phyloP scores from a whole-genome alignment of 2,888 invertebrate species.

The Eupithecia vulgata region DNA sequence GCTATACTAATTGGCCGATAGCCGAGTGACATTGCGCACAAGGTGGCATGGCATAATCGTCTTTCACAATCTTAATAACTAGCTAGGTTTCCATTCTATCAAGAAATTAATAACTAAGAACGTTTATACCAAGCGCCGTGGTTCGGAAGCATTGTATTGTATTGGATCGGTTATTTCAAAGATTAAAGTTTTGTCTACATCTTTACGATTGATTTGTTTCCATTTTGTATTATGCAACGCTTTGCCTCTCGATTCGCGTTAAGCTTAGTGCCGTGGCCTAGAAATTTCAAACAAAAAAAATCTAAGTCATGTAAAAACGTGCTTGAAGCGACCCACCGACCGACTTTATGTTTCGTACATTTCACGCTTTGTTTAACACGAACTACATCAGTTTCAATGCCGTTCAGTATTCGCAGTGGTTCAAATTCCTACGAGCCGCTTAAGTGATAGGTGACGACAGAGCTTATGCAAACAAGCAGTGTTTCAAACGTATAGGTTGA shows the following conservation, averaged over 20 bases:
- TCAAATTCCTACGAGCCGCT: slow-evolving; percentile 63
- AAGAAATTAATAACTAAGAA: slow-evolving; percentile 44
- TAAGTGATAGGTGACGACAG: slow-evolving; percentile 77
- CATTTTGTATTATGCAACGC: slow-evolving; percentile 41
- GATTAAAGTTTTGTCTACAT: slow-evolving; percentile 48
- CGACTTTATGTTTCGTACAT: slow-evolving; percentile 67
- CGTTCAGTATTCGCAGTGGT: slow-evolving; percentile 62
- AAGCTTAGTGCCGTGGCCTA: slow-evolving; percentile 50
- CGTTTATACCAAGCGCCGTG: slow-evolving; percentile 20
- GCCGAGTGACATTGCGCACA: slow-evolving; percentile 55
- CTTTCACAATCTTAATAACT: slow-evolving; percentile 49
- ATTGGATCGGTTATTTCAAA: slow-evolving; percentile 34
- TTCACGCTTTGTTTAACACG: slow-evolving; percentile 71
- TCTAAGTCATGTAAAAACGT: slow-evolving; percentile 57
- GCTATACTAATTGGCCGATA: slow-evolving; percentile 37
- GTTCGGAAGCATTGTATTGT: slow-evolving; percentile 38
- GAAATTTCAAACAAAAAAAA: slow-evolving; percentile 51
- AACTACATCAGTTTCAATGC: slow-evolving; percentile 65
- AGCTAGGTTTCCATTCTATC: slow-evolving; percentile 41
- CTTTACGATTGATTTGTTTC: slow-evolving; percentile 44
- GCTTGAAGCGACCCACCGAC: slow-evolving; percentile 56
- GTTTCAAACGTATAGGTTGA: slow-evolving; percentile 56
- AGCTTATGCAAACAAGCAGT: slow-evolving; percentile 66
- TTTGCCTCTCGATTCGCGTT: slow-evolving; percentile 52
- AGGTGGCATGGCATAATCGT: slow-evolving; percentile 44